Conservation (phyloP, 2,113 vertebrate species). For the Silurus glanis region DNA sequence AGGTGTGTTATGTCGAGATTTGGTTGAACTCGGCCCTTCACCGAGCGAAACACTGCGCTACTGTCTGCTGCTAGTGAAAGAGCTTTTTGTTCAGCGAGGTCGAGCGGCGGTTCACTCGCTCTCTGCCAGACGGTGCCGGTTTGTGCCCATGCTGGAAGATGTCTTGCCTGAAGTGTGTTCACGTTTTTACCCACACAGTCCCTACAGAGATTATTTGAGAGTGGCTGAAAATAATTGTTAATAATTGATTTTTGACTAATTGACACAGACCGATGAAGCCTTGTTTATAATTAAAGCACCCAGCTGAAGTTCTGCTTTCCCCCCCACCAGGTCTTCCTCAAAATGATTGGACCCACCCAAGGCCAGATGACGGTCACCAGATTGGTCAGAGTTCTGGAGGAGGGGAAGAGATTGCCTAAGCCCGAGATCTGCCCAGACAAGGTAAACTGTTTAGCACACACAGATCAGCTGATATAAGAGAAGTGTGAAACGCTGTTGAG, state of each 20-base stretch:
- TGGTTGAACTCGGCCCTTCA: neutral
- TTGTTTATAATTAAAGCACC: neutral
- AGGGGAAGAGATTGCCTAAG: constrained; percentile 81
- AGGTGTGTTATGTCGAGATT: constrained; percentile 31
- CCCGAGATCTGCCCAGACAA: constrained; percentile 79
- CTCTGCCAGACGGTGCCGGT: constrained; percentile 60
- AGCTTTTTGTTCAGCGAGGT: constrained; percentile 28
- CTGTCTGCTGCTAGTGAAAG: constrained; percentile 32
- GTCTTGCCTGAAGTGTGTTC: constrained; percentile 46
- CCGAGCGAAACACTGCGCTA: constrained; percentile 20
- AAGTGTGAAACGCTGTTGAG: neutral
- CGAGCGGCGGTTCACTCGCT: constrained; percentile 8
- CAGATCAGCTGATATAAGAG: neutral
- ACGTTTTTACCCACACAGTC: constrained; percentile 9
- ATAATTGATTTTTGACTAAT: neutral
- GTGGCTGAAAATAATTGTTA: neutral
- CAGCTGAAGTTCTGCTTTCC: constrained; percentile 22
- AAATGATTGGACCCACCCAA: constrained; percentile 87
- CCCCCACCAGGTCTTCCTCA: constrained; percentile 80
- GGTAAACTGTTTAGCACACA: constrained; percentile 66
- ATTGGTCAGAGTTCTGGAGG: constrained; percentile 80
- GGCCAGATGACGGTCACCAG: constrained; percentile 94
- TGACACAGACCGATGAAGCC: neutral
- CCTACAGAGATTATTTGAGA: neutral
- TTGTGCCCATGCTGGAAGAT: constrained; percentile 58